Conservation (phyloP, 2,113 vertebrate species). For the Hippocampus comes region DNA sequence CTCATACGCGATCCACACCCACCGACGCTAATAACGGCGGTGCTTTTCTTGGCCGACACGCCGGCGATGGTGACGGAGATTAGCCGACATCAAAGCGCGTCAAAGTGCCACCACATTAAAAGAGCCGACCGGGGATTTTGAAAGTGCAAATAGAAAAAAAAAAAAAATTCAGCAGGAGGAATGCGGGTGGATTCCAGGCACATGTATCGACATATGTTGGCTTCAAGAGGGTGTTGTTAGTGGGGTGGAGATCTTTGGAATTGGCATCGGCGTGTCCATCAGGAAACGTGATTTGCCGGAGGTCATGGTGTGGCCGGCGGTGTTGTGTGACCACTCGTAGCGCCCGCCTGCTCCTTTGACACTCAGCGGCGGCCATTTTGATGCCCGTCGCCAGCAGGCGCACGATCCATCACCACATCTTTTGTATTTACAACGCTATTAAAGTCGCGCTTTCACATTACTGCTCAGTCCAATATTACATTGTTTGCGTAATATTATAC, state of each 20-base stretch:
- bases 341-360: neutral
- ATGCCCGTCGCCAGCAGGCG: too few species aligned
- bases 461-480: too few species aligned
- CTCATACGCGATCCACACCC: neutral
- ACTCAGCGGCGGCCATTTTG: too few species aligned
- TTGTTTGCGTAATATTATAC: too few species aligned
- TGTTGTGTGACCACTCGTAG: slow-evolving; percentile 50
- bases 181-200: slow-evolving; percentile 34
- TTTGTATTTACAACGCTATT: too few species aligned
- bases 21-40: neutral
- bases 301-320: slow-evolving; percentile 56
- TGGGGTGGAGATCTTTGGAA: slow-evolving; percentile 50
- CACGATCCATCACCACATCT: too few species aligned
- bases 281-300: slow-evolving; percentile 61
- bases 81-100: slow-evolving; percentile 55
- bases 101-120: slow-evolving; percentile 32
- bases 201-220: slow-evolving; percentile 7
- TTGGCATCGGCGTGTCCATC: slow-evolving; percentile 56
- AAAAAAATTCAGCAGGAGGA: slow-evolving; percentile 5
- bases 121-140: slow-evolving; percentile 33
- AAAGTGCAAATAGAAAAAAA: slow-evolving; percentile 43
- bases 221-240: slow-evolving; percentile 29
- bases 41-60: slow-evolving; percentile 54
- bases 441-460: too few species aligned
- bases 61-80: slow-evolving; percentile 55